Conservation (phyloP, 2,888 invertebrate genomes). For the Hirtodrosophila confusa region DNA sequence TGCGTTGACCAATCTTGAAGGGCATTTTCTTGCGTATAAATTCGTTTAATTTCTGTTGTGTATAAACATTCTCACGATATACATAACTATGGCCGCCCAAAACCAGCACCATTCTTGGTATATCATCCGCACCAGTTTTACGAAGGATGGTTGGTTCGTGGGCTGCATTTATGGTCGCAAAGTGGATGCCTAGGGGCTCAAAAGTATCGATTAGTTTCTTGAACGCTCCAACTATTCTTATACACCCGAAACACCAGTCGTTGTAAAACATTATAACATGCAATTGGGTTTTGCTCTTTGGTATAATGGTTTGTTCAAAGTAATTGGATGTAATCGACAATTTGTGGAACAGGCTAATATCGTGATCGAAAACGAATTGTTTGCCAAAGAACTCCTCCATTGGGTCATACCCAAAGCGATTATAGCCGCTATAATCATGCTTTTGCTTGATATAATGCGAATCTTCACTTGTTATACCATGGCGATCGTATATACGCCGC, state of each 20-base stretch:
- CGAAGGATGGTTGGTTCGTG: constrained; percentile 91
- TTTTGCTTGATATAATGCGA: constrained; percentile 89
- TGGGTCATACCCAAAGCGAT: constrained; percentile 87
- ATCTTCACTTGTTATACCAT: constrained; percentile 94
- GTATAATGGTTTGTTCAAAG: constrained; percentile 93
- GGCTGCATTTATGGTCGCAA: constrained; percentile 93
- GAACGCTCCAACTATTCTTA: constrained; percentile 94
- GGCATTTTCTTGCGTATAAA: constrained; percentile 95
- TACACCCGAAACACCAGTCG: constrained; percentile 97
- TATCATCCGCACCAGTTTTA: constrained; percentile 90
- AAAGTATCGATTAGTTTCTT: constrained; percentile 93
- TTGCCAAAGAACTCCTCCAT: constrained; percentile 93
- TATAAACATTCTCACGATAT: constrained; percentile 92
- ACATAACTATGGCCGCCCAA: constrained; percentile 93
- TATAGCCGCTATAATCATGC: constrained; percentile 90
- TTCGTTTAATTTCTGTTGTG: constrained; percentile 91
- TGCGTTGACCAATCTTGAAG: constrained; percentile 89
- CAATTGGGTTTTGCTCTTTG: constrained; percentile 92
- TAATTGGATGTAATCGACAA: constrained; percentile 94
- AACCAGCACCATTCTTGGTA: constrained; percentile 92
- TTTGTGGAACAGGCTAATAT: constrained; percentile 94
- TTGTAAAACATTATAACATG: constrained; percentile 95
- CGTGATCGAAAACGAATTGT: constrained; percentile 93
- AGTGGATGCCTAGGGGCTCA: constrained; percentile 92
- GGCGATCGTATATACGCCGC: constrained; percentile 92